Evolutionary conservation across 2,888 invertebrate species (phyloP), one percentile per base, ranked within the genome.

Genomic region (Nomada hirtipes): DNA sequence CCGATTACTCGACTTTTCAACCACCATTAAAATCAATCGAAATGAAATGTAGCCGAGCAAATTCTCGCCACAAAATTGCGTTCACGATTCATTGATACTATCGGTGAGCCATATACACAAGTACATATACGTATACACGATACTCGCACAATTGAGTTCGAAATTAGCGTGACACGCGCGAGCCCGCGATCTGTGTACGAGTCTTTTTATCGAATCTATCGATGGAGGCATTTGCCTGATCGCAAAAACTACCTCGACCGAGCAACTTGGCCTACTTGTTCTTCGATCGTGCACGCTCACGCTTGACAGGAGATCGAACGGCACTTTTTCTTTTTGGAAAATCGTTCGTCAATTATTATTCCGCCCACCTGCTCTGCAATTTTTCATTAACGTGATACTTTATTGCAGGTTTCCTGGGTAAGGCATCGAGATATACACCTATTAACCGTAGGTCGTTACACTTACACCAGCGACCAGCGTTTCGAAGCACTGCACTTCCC

Each of bases 401-500:
- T 29, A 36, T 74, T 75, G 2, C 93, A 97, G 96, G 97, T 97
- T 81, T 97, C 97, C n/a, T 97, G 97, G 97, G 96, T 97, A 36
- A 95, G 97, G 82, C 97, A 97, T 93, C 94, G 96, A 79, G 97
- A 97, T 91, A 96, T 97, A 84, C 97, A 97, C 93, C 94, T 97
- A 86, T 93, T 97, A 83, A 97, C 97, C 0, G 97, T 97, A 18
- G 97, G 97, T 7, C 95, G 96, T 74, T 97, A 97, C 90, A 97
- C 97, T 0, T 97, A 98, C 93, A 98, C 98, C 4, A 95, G 95
- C 75, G 97, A 97, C 93, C 98, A 98, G 94, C 95, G 98, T 65
- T 97, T 98, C 91, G 97, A 98, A 94, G 97, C 97, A 60, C 96
- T 97, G 86, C 97, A 98, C 94, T 96, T 96, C 79, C 97, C 97